phyloP scores from a whole-genome alignment of 2,797 vertebrate genomes.

The Moxostoma hubbsi region DNA sequence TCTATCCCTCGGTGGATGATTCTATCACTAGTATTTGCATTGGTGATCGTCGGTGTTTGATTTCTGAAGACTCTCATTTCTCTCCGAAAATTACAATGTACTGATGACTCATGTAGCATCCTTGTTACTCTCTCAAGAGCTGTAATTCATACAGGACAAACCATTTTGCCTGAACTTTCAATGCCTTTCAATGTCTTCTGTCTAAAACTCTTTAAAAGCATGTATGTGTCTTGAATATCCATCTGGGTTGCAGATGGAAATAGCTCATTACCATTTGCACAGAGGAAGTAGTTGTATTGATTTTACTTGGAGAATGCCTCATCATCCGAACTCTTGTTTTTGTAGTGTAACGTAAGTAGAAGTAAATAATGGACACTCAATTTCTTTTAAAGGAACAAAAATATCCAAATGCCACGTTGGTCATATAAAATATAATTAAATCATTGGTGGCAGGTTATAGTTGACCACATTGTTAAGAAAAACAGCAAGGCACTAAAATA shows the following conservation, averaged over 20 bases:
- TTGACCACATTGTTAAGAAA: too few species aligned
- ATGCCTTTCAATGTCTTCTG: not conserved
- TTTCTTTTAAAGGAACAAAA: not conserved
- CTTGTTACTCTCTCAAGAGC: not conserved
- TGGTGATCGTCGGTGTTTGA: not conserved
- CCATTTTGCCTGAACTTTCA: slow-evolving; percentile 17
- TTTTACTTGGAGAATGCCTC: not conserved
- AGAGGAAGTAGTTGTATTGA: slow-evolving; percentile 2
- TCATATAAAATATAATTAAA: too few species aligned
- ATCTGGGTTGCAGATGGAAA: not conserved
- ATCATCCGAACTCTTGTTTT: not conserved
- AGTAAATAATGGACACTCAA: not conserved
- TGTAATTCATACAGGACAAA: slow-evolving; percentile 4
- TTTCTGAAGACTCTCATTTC: not conserved
- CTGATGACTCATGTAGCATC: not conserved
- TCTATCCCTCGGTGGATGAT: not conserved
- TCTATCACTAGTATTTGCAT: not conserved
- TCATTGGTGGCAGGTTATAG: too few species aligned
- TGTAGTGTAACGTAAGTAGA: not conserved
- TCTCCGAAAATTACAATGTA: not conserved
- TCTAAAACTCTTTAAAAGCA: not conserved
- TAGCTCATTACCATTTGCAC: not conserved
- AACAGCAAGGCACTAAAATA: too few species aligned
- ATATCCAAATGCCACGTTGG: too few species aligned
- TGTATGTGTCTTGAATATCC: not conserved